Evolutionary conservation across 2,113 vertebrate genomes (phyloP).

Genomic region (Ahaetulla prasina): DNA sequence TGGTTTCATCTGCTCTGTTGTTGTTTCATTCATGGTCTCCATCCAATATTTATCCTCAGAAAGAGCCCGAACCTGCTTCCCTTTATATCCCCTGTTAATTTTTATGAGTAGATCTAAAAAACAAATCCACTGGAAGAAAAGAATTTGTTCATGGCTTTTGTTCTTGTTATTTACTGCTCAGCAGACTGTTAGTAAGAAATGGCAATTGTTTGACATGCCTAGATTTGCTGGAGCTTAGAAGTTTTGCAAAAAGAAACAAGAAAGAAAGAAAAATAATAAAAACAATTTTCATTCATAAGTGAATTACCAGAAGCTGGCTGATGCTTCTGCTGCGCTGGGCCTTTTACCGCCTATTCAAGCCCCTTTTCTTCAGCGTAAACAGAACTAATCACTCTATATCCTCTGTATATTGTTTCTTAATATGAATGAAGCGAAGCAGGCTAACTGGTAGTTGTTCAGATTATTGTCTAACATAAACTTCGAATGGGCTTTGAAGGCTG

Average conservation of each 20-base stretch:
- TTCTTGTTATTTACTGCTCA: slow-evolving; percentile 4
- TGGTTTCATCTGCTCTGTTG: background rate
- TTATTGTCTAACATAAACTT: slow-evolving; percentile 51
- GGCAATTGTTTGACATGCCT: slow-evolving; percentile 15
- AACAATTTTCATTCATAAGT: slow-evolving; percentile 25
- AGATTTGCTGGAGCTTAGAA: background rate
- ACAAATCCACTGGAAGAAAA: background rate
- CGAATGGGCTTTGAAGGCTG: slow-evolving; percentile 35
- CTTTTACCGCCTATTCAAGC: slow-evolving; percentile 29
- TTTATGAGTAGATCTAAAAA: accelerated
- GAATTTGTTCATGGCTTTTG: background rate
- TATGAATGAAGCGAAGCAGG: slow-evolving; percentile 55
- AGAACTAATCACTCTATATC: slow-evolving; percentile 58
- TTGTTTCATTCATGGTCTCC: slow-evolving; percentile 24
- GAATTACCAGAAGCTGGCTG: slow-evolving; percentile 27
- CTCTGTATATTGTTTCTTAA: slow-evolving; percentile 63
- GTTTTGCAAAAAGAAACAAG: background rate
- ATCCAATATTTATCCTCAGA: too few species aligned
- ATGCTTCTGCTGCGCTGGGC: slow-evolving; percentile 9
- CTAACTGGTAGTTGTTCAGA: slow-evolving; percentile 43
- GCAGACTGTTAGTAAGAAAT: background rate
- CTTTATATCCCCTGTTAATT: slow-evolving; percentile 3
- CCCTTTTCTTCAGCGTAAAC: slow-evolving; percentile 44
- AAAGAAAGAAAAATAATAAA: background rate
- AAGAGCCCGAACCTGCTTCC: background rate